Percentiles rank a stretch among this genome's conserved stretches.
Conservation (phyloP, 2,797 vertebrate genomes). For the Danio aesculapii region DNA sequence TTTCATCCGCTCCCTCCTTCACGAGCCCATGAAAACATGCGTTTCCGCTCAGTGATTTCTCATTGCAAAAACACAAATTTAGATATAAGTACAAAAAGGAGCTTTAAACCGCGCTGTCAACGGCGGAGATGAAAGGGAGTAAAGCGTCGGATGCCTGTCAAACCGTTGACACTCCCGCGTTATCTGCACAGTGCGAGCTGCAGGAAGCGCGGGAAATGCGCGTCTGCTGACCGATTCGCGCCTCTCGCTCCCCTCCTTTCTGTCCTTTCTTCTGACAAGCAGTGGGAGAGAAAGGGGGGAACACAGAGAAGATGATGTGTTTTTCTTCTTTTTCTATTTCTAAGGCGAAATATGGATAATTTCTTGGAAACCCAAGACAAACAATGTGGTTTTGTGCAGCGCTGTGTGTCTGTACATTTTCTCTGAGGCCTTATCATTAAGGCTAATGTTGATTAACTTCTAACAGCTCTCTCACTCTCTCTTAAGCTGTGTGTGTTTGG, state of each 20-base stretch:
- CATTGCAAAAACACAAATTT: constrained; percentile 57
- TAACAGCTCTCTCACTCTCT: constrained; percentile 25
- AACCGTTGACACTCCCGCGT: constrained; percentile 54
- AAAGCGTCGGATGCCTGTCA: constrained; percentile 57
- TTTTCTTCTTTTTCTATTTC: constrained; percentile 34
- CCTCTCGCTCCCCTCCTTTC: constrained; percentile 41
- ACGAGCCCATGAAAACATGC: constrained; percentile 36
- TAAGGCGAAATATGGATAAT: constrained; percentile 46
- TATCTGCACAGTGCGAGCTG: constrained; percentile 53
- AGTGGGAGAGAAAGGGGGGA: constrained; percentile 22
- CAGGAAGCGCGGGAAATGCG: constrained; percentile 33
- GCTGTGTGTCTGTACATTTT: constrained; percentile 36
- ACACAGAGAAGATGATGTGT: constrained; percentile 29
- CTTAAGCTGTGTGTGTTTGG: constrained; percentile 34
- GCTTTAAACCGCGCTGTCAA: constrained; percentile 60
- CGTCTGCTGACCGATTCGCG: constrained; percentile 36
- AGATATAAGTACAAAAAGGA: constrained; percentile 55
- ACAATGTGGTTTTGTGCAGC: constrained; percentile 32
- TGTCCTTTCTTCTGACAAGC: constrained; percentile 61
- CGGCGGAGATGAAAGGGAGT: constrained; percentile 53
- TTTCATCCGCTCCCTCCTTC: constrained; percentile 23
- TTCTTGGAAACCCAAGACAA: constrained; percentile 47
- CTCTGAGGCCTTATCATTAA: constrained; percentile 51
- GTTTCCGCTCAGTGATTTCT: constrained; percentile 24
- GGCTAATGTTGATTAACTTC: constrained; percentile 53